Evolutionary conservation across 2,888 invertebrate genomes (phyloP), one percentile per base, ranked within the genome.

Genomic region (Euzetes globulus): DNA sequence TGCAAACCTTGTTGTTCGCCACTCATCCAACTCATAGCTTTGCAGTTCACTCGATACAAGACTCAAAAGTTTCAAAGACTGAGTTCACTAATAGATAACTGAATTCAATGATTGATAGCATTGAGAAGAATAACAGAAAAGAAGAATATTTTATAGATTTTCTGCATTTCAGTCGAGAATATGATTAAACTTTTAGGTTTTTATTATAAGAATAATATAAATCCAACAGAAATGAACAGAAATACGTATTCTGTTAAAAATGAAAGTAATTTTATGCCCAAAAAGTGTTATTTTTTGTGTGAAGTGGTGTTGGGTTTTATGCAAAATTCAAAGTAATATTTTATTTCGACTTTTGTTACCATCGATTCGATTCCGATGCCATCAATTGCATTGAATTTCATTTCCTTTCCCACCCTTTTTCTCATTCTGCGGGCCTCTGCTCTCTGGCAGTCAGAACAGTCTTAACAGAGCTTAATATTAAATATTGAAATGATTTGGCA

Each of bases 311-410:
- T 47, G 13, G 15, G 47, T 47, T 47, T 47, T n/a, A 7, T 33
- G 33, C 33, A 7, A 33, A 33, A 33, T 6, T 47, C 47, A 47
- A 63, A 29, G 33, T 17, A 50, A 60, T 72, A 33, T 70, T 41
- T 70, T 37, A 41, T 25, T 37, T 27, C 68, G 9, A 19, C n/a
- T 55, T 71, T 58, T 22, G 50, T 58, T 27, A 68, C 11, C 73
- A 71, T n/a, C 13, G 17, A 63, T 22, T 11, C 17, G 29, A n/a
- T 22, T 22, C 22, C 63, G 63, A 63, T 63, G 11, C 33, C 27
- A 63, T 63, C 63, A 33, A 45, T 72, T 41, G 52, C 19, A 65
- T 75, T 76, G 29, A 77, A 47, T 63, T 63, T 63, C 63, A 63
- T 63, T 63, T 63, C 63, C 63, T 63, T 37, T 63, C 63, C 63